Evolutionary conservation across 2,797 vertebrate species (phyloP).

Genomic region (Scyliorhinus canicula): DNA sequence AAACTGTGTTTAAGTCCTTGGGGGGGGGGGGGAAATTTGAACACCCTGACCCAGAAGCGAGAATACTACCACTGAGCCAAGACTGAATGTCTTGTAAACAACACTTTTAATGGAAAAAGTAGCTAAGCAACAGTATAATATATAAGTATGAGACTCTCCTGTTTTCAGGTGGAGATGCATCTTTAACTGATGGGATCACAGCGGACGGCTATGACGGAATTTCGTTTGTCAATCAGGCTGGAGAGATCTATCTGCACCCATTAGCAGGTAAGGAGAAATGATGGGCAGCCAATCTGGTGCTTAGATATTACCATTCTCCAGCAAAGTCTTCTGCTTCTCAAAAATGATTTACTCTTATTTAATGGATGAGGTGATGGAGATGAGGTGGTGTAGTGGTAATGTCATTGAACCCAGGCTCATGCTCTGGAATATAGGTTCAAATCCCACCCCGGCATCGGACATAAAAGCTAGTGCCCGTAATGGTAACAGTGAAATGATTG

Average conservation of each 20-base stretch:
- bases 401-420: no score
- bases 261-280: conserved; percentile 69
- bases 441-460: no score
- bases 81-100: background rate
- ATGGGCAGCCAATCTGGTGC: background rate
- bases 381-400: no score
- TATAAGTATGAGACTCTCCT: background rate
- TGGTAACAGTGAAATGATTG: no score
- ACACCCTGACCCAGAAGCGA: background rate
- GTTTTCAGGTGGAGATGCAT: conserved; percentile 68
- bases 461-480: no score
- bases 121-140: background rate
- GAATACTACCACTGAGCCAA: background rate
- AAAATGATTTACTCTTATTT: background rate
- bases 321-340: background rate
- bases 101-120: background rate
- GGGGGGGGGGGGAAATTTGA: background rate
- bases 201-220: conserved; percentile 74
- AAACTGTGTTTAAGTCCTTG: background rate
- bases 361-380: no score
- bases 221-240: conserved; percentile 77
- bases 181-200: conserved; percentile 67
- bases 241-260: conserved; percentile 80
- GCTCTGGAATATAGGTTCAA: no score
- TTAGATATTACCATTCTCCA: background rate